These are phyloP conservation scores for Athrips mouffetella DNA, from an alignment of 2,888 invertebrate species.

Conservation along the genomic window DNA sequence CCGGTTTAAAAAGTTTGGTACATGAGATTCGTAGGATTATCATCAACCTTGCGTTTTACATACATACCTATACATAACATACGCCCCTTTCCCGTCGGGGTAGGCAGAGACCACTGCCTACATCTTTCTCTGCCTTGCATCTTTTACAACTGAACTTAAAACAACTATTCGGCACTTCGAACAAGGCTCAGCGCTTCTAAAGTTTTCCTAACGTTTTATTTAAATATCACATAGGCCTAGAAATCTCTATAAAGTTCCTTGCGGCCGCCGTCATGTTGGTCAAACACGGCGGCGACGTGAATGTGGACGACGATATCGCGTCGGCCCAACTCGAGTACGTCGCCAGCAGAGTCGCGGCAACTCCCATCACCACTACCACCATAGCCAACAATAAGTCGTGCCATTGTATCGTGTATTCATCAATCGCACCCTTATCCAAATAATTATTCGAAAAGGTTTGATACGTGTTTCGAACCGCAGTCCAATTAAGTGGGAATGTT, in stretches of 20 bases:
- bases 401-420: constrained; percentile 52
- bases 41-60: too few species aligned
- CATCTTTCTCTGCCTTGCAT: too few species aligned
- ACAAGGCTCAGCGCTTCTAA: too few species aligned
- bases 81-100: too few species aligned
- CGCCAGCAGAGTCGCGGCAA: constrained; percentile 81
- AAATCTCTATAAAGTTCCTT: constrained; percentile 44
- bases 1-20: too few species aligned
- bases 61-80: too few species aligned
- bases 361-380: constrained; percentile 80
- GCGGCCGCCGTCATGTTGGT: constrained; percentile 78
- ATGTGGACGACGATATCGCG: constrained; percentile 80
- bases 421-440: constrained; percentile 28
- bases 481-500: constrained; percentile 46
- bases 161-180: too few species aligned
- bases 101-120: too few species aligned
- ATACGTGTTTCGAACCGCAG: constrained; percentile 41
- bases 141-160: too few species aligned
- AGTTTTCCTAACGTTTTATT: too few species aligned
- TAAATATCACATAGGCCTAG: constrained; percentile 19
- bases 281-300: constrained; percentile 86
- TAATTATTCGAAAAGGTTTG: constrained; percentile 49
- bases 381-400: constrained; percentile 75
- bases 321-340: constrained; percentile 85
- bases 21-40: too few species aligned